phyloP scores from a whole-genome alignment of 1,140 invertebrate species.

The Sycophaga agraensis region DNA sequence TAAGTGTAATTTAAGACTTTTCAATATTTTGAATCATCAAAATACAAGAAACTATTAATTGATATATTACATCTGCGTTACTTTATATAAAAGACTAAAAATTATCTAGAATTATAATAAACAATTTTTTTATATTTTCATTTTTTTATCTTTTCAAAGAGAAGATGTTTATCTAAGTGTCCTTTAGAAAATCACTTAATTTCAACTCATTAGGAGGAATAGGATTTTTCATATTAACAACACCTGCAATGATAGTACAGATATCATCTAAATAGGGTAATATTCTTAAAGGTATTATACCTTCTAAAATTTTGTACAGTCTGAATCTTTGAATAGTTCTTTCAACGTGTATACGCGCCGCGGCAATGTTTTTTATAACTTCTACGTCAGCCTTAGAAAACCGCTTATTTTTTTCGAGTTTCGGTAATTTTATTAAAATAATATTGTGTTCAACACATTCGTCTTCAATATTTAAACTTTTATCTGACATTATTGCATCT shows the following conservation, averaged over 20 bases:
- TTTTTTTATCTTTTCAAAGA: no score
- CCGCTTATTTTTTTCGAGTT: neutral
- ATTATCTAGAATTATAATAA: no score
- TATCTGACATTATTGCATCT: conserved; percentile 15
- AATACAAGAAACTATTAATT: no score
- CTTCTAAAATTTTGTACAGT: conserved; percentile 4
- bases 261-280: conserved; percentile 3
- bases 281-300: conserved; percentile 1
- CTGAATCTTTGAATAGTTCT: conserved; percentile 11
- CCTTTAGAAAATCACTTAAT: neutral
- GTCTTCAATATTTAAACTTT: conserved; percentile 3
- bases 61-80: no score
- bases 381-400: neutral
- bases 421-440: conserved; percentile 12
- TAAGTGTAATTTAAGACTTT: no score
- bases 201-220: neutral
- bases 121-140: no score
- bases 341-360: conserved; percentile 17
- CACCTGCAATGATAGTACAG: conserved; percentile 16
- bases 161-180: neutral
- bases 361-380: conserved; percentile 2
- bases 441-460: conserved; percentile 12
- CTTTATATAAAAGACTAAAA: no score
- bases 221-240: conserved; percentile 18
- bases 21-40: no score